Evolutionary conservation across 2,113 vertebrate genomes (phyloP), one percentile per base, ranked within the genome.

Genomic region (Cynoglossus semilaevis): DNA sequence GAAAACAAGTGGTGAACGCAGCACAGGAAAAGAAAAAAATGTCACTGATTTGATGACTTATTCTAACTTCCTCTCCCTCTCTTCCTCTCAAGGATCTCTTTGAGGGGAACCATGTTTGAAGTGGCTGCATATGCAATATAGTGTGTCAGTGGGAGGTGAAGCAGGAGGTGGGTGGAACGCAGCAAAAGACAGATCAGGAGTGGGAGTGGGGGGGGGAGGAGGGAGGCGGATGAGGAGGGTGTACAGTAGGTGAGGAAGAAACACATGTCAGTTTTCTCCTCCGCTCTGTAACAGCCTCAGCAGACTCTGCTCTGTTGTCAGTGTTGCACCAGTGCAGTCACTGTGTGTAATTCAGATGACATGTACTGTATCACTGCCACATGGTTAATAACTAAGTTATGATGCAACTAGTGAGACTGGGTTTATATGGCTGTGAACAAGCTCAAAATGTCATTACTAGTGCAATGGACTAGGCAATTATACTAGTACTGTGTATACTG

Each of bases 91-190:
- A 55, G 46, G 62, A 34, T 51, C 17, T 50, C 64, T 74, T 64
- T 84, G 68, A 79, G 76, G 75, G 56, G 64, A 35, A 63, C 35
- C 58, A 45, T 65, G 67, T 66, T 86, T 84, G 74, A 78, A 74
- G 76, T 67, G 61, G 63, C 42, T 77, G 70, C 59, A 52, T 74
- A 41, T 45, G 46, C 70, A 71, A 63, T 61, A 46, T 62, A 59
- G 56, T 70, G 56, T 70, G 55, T 67, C 71, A 57, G 78, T 13
- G 56, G 62, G 66, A 63, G 43, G 47, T 51, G 43, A 40, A 73
- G 59, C 45, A 51, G 60, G 46, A 29, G 65, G 46, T 37, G 62
- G 65, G 22, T 5, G 42, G 58, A 77, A 67, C 37, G 53, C 58
- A 65, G 55, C 44, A 52, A 53, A 36, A 58, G 17, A 77, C 43